Evolutionary conservation across 2,888 invertebrate genomes (phyloP).

Genomic region (Anorthoa munda): DNA sequence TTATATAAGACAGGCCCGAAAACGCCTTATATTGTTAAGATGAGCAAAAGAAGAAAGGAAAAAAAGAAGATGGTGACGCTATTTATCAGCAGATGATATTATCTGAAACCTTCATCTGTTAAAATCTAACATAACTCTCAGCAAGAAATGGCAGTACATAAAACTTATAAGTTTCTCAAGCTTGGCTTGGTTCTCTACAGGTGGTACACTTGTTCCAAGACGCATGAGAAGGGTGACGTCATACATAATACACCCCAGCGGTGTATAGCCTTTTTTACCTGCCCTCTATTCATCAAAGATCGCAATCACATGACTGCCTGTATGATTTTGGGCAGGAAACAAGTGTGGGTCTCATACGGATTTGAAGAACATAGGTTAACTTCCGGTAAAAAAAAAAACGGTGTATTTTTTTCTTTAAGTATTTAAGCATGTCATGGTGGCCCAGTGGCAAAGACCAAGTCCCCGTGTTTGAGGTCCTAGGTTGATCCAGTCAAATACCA

Average conservation of each 20-base stretch:
- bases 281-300: slow-evolving; percentile 41
- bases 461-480: too few species aligned
- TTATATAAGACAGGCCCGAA: background rate
- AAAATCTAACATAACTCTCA: background rate
- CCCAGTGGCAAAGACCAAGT: too few species aligned
- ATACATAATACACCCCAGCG: slow-evolving; percentile 30
- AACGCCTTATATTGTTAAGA: background rate
- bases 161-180: background rate
- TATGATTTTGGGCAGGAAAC: slow-evolving; percentile 25
- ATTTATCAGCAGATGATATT: background rate
- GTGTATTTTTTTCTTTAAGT: background rate
- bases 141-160: background rate
- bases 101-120: background rate
- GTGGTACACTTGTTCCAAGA: slow-evolving; percentile 52
- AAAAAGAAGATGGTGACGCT: background rate
- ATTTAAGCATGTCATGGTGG: too few species aligned
- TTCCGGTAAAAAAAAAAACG: background rate
- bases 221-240: slow-evolving; percentile 26
- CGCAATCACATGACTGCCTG: slow-evolving; percentile 27
- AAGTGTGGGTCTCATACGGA: slow-evolving; percentile 2
- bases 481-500: too few species aligned
- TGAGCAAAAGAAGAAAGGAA: background rate
- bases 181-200: slow-evolving; percentile 45
- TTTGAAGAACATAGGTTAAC: slow-evolving; percentile 18
- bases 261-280: slow-evolving; percentile 26